A percentile compares a stretch with the other conserved stretches of the same genome.
phyloP scores from a whole-genome alignment of 2,797 vertebrate genomes.

The Cuculus canorus region DNA sequence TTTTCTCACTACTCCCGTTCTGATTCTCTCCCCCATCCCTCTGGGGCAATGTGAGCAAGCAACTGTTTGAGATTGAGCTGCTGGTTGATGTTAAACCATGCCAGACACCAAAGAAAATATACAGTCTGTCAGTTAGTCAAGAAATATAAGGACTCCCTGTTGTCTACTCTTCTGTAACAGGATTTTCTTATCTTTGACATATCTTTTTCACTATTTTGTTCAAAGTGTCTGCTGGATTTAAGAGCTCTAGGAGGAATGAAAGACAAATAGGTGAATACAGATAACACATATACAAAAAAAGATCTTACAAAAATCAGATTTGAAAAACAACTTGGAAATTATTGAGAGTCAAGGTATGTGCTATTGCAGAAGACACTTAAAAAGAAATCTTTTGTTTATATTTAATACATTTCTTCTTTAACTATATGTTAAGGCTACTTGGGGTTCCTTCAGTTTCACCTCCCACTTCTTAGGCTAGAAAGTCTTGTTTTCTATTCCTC shows the following conservation, averaged over 20 bases:
- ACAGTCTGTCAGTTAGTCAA: neutral
- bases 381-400: neutral
- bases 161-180: neutral
- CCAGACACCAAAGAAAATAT: neutral
- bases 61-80: neutral
- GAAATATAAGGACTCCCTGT: neutral
- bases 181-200: neutral
- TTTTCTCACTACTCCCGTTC: neutral
- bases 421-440: neutral
- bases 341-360: neutral
- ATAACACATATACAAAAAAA: neutral
- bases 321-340: neutral
- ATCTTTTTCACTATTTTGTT: neutral
- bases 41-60: rapidly evolving
- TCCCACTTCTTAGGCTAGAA: neutral
- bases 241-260: neutral
- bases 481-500: neutral
- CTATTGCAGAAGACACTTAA: neutral
- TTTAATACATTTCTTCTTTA: neutral
- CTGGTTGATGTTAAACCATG: neutral
- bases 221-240: neutral
- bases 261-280: neutral
- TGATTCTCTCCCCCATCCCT: neutral
- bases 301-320: neutral
- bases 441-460: neutral